Conservation (phyloP, 92 coral and sea anemone genomes). For the Siderastrea radians region DNA sequence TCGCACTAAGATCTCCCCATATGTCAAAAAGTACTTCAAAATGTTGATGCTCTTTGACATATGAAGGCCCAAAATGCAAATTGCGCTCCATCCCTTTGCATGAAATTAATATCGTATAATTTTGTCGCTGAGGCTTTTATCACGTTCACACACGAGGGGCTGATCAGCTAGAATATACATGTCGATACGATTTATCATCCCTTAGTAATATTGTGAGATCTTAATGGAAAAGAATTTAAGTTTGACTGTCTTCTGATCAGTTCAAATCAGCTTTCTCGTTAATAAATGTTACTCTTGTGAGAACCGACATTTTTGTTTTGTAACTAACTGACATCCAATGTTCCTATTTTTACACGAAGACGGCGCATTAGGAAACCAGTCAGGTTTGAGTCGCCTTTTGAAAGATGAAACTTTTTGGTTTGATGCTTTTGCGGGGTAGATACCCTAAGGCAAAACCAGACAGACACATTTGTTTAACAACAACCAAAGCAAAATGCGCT, state of each 20-base stretch:
- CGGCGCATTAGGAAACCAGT: conserved; percentile 7
- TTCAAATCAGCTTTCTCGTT: conserved; percentile 19
- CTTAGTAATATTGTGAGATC: conserved; percentile 13
- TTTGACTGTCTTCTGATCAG: background rate
- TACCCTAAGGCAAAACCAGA: background rate
- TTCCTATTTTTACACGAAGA: background rate
- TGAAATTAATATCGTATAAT: conserved; percentile 23
- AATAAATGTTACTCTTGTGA: conserved; percentile 19
- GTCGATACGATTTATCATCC: conserved; percentile 11
- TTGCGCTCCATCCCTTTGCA: conserved; percentile 3
- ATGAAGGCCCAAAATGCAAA: conserved; percentile 38
- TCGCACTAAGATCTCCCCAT: background rate
- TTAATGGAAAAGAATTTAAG: conserved; percentile 5
- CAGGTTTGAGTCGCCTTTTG: background rate
- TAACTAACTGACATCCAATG: conserved; percentile 19
- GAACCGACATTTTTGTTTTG: conserved; percentile 13
- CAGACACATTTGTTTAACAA: background rate
- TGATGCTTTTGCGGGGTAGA: background rate
- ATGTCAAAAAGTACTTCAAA: conserved; percentile 28
- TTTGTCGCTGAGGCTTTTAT: conserved; percentile 15
- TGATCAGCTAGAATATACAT: background rate
- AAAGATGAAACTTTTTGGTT: background rate
- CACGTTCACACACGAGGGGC: conserved; percentile 9
- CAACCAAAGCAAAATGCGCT: background rate
- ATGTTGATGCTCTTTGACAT: conserved; percentile 33